Percentiles rank a stretch among this genome's conserved stretches.
These are phyloP conservation scores for Drosophila yooni DNA, from an alignment of 2,888 invertebrate species.

Conservation along the genomic window DNA sequence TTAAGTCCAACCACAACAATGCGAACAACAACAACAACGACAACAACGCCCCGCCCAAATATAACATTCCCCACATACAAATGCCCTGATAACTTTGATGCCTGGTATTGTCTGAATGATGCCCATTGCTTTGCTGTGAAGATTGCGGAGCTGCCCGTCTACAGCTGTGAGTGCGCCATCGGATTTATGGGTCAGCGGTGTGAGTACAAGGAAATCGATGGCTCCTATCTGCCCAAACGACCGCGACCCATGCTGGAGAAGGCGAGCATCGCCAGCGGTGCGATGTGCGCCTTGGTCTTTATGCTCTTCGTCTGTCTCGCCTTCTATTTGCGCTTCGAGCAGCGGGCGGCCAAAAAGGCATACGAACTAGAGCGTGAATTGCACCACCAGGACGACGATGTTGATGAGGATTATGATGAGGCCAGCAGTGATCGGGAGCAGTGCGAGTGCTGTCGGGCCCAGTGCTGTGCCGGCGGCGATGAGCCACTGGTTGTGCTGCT, in stretches of 20 bases:
- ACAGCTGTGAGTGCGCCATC: slow-evolving; percentile 97
- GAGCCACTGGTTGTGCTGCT: slow-evolving; percentile 41
- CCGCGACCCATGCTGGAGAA: slow-evolving; percentile 92
- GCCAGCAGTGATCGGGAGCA: slow-evolving; percentile 42
- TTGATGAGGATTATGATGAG: slow-evolving; percentile 16
- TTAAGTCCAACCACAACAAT: slow-evolving; percentile 84
- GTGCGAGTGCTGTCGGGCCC: slow-evolving; percentile 65
- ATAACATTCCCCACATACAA: slow-evolving; percentile 98
- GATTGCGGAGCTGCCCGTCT: slow-evolving; percentile 95
- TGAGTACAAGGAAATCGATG: slow-evolving; percentile 98
- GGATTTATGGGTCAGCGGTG: slow-evolving; percentile 97
- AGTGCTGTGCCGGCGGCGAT: slow-evolving; percentile 59
- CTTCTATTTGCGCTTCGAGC: slow-evolving; percentile 87
- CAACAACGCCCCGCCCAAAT: slow-evolving; percentile 93
- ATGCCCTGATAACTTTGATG: slow-evolving; percentile 96
- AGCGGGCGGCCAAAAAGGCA: slow-evolving; percentile 78
- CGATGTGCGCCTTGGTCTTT: slow-evolving; percentile 88
- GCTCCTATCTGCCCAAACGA: slow-evolving; percentile 92
- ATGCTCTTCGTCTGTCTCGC: slow-evolving; percentile 87
- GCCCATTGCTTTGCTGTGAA: slow-evolving; percentile 97
- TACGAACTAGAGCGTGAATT: slow-evolving; percentile 62
- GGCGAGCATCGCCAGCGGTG: slow-evolving; percentile 92
- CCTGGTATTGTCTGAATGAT: slow-evolving; percentile 97
- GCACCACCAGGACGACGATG: slow-evolving; percentile 37
- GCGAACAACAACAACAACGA: slow-evolving; percentile 88